phyloP scores from a whole-genome alignment of 1,140 invertebrate genomes.

The Thalassaphorura encarpata region DNA sequence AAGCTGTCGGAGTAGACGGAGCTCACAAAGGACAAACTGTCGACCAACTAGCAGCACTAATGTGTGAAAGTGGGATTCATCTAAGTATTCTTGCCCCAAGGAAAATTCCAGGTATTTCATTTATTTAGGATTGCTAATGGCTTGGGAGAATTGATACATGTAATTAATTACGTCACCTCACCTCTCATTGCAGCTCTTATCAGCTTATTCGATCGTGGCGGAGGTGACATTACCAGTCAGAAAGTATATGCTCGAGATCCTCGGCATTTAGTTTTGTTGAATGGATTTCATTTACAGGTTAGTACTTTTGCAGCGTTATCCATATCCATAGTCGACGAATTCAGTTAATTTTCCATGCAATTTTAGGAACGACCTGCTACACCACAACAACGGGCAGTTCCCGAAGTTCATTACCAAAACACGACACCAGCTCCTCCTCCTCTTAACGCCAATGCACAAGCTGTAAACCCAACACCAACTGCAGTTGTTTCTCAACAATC shows the following conservation, averaged over 20 bases:
- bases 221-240: constrained; percentile 67
- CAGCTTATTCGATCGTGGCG: constrained; percentile 70
- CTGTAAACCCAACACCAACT: neutral
- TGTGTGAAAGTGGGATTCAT: constrained; percentile 55
- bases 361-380: neutral
- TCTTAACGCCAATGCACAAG: neutral
- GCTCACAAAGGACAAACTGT: constrained; percentile 57
- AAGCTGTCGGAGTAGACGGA: constrained; percentile 46
- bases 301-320: no score
- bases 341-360: neutral
- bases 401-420: neutral
- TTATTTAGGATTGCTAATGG: neutral
- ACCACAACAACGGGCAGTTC: no score
- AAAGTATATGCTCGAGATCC: constrained; percentile 87
- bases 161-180: neutral
- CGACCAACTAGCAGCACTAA: constrained; percentile 61
- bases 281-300: constrained; percentile 45
- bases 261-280: constrained; percentile 68
- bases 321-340: neutral
- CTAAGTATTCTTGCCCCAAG: constrained; percentile 78
- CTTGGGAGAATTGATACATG: no score
- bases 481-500: neutral
- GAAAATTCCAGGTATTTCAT: constrained; percentile 54
- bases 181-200: constrained; percentile 45
- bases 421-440: neutral